Base-by-base conservation (phyloP, 1,140 invertebrate species). In the Nautilus pompilius region DNA sequence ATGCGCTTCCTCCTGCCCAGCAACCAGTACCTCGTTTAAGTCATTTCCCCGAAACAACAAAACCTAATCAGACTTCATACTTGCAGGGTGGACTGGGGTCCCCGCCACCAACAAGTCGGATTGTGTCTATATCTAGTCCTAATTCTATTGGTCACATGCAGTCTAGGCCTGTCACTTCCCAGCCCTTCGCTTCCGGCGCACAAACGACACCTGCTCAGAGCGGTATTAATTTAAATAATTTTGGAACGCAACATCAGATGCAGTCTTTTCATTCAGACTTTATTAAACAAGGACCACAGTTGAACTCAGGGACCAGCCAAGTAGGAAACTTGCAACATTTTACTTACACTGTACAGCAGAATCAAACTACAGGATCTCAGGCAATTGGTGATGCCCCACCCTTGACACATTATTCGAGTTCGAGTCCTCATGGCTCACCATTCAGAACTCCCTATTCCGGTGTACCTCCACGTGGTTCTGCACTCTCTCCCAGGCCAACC, bases 121-220 rank as follows among this genome's bases (percentile, higher is more conserved):
- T 20, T 41, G 34, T 58, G 57, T 17, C 41, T 36, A 45, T 45
- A 10, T 22, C 57, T 1, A 45, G 22, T 24, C 36, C 57, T 4
- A 34, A 34, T 3, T 22, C 33, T 10, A 22, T 34, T 20, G 24
- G 6, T 10, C 57, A 58, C 15, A 62, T 49, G 28, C 72, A 65
- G 55, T n/a, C 66, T 63, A 29, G 20, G 32, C 34, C 49, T 41
- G 13, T 41, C 30, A 34, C 57, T 30, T 13, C 54, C 30, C 26
- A 33, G 36, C 33, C 41, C 20, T 30, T 46, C 46, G n/a, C 57
- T 60, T 34, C 46, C 46, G 24, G 15, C 58, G 24, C 58, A 67
- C n/a, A 20, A 30, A 28, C 71, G 70, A 48, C 62, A 63, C 45
- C 69, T 66, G 24, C 60, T 49, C 33, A 5, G 13, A 53, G 29